Base-by-base conservation (phyloP, 2,888 invertebrate species). In the Meganola albula region DNA sequence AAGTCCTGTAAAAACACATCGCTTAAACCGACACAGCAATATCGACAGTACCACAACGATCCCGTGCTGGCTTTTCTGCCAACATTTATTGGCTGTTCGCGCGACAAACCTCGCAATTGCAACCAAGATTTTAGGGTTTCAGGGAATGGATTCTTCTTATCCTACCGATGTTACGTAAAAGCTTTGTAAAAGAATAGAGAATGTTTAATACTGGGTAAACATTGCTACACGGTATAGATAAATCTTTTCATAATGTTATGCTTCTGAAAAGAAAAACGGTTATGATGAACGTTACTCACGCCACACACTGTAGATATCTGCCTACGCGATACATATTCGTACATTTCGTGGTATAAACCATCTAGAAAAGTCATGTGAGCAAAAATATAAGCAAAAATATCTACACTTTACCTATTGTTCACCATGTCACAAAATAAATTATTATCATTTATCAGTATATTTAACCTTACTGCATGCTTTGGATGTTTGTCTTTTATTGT, bases 51-150 rank as follows among this genome's bases (percentile, higher is more conserved):
- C 53, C 48, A 49, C 48, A 46, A 52, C 58, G 61, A 62, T 65
- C 63, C 50, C 44, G 59, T 53, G 53, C 44, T 47, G 62, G 64
- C 63, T 62, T 61, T 63, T 68, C 56, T 52, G 58, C 51, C 59
- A 55, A 55, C 65, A 63, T 69, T 65, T 70, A 70, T 69, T 61
- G 69, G 53, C 61, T 59, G 66, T 67, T 68, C 62, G 58, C 51
- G 60, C 58, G 65, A 66, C 65, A 63, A 67, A 63, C 66, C 60
- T 48, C 61, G 58, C 66, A 61, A 70, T 70, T 65, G 70, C 65
- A 66, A 53, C 60, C 44, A 63, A 62, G 58, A 65, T 68, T 70
- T 68, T 67, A 63, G 65, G 64, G 67, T 69, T 66, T 58, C 58
- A 48, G 48, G 49, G 53, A 69, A 68, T 68, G 64, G 67, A 67